Conservation (phyloP, 1,140 invertebrate genomes). For the Ephestia elutella region DNA sequence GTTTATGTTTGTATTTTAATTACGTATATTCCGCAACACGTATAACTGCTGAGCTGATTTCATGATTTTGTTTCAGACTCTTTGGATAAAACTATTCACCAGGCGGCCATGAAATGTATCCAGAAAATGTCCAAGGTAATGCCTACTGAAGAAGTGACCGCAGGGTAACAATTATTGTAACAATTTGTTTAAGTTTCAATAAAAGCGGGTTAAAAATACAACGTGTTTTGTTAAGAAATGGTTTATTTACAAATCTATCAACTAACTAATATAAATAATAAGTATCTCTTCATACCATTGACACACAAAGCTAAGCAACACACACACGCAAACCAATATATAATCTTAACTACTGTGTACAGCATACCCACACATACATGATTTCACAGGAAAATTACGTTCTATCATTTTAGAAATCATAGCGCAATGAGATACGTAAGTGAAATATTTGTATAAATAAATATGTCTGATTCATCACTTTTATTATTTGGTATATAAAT, state of each 20-base stretch:
- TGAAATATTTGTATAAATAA: background rate
- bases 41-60: too few species aligned
- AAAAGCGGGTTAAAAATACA: conserved; percentile 6
- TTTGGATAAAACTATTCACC: conserved; percentile 85
- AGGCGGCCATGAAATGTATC: conserved; percentile 78
- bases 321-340: conserved; percentile 20
- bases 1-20: too few species aligned
- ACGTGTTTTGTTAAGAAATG: conserved; percentile 33
- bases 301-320: conserved; percentile 14
- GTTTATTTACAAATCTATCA: conserved; percentile 62
- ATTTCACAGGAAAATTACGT: background rate
- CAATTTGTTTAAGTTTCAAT: conserved; percentile 3
- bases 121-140: conserved; percentile 63
- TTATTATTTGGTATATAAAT: background rate
- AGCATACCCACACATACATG: conserved; percentile 2
- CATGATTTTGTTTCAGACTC: conserved; percentile 76
- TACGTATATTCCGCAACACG: too few species aligned
- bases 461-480: background rate
- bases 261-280: conserved; percentile 54
- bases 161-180: conserved; percentile 24
- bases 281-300: conserved; percentile 14
- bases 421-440: background rate
- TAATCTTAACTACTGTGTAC: conserved; percentile 1
- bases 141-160: conserved; percentile 41
- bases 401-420: background rate